These are phyloP conservation scores for Drosophila greeni DNA, from an alignment of 2,888 invertebrate species.

Conservation along the genomic window DNA sequence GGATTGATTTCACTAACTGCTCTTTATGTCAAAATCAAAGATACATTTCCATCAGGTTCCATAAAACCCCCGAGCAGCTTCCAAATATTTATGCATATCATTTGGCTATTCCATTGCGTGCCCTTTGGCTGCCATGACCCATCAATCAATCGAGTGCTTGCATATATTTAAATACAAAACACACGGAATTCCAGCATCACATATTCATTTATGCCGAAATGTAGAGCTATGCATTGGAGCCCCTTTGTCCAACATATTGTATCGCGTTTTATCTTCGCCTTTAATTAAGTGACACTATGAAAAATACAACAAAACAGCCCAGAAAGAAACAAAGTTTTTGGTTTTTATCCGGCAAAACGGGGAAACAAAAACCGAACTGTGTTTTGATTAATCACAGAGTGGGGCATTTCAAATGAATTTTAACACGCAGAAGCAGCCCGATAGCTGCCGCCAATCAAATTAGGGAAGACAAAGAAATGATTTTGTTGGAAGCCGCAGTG, in stretches of 20 bases:
- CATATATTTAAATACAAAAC: conserved; percentile 55
- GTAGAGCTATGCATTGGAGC: conserved; percentile 39
- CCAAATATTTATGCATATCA: conserved; percentile 19
- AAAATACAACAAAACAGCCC: conserved; percentile 19
- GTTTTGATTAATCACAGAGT: conserved; percentile 58
- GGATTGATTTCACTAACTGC: conserved; percentile 22
- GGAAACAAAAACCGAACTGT: conserved; percentile 32
- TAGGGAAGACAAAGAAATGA: conserved; percentile 63
- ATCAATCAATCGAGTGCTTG: conserved; percentile 57
- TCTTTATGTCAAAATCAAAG: conserved; percentile 25
- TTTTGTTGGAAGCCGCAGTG: conserved; percentile 41
- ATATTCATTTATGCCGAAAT: conserved; percentile 63
- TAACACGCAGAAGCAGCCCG: conserved; percentile 49
- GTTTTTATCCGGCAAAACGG: conserved; percentile 7
- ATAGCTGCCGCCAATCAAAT: conserved; percentile 55
- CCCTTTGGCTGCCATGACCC: conserved; percentile 46
- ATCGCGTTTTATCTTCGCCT: conserved; percentile 54
- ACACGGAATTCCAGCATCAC: conserved; percentile 45
- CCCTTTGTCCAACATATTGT: conserved; percentile 27
- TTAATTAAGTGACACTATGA: conserved; percentile 67
- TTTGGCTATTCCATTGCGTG: conserved; percentile 11
- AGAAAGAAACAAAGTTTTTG: conserved; percentile 15
- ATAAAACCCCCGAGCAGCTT: conserved; percentile 8
- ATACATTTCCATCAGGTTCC: conserved; percentile 29
- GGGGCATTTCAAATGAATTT: conserved; percentile 56